Percentiles rank a stretch among this genome's conserved stretches.
phyloP scores from a whole-genome alignment of 2,113 vertebrate species.

The Sebastes schlegelii region DNA sequence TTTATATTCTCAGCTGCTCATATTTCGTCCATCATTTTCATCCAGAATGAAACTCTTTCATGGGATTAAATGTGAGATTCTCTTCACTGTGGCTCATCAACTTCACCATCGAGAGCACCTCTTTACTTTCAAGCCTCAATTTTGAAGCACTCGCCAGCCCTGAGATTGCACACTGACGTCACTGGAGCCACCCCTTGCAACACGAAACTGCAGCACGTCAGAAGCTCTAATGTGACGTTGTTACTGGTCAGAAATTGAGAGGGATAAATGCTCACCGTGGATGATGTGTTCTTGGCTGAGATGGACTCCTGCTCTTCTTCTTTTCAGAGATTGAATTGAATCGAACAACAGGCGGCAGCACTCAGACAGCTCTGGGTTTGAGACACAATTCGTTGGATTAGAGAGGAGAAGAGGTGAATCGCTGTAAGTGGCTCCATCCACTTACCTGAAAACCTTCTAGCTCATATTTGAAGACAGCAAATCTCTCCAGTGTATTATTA shows the following conservation, averaged over 20 bases:
- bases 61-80: neutral
- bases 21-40: neutral
- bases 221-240: neutral
- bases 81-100: conserved; percentile 11
- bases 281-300: neutral
- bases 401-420: neutral
- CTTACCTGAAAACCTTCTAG: conserved; percentile 2
- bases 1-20: neutral
- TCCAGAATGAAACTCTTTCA: neutral
- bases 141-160: neutral
- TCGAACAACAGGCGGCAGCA: neutral
- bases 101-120: conserved; percentile 26
- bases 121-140: conserved; percentile 42
- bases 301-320: conserved; percentile 5
- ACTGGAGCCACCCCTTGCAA: neutral
- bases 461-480: conserved; percentile 8
- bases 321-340: conserved; percentile 7
- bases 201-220: neutral
- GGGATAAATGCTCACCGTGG: neutral
- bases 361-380: conserved; percentile 1
- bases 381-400: conserved; percentile 18
- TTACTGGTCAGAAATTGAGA: neutral
- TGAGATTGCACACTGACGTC: neutral
- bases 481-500: neutral
- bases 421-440: conserved; percentile 6